phyloP scores from a whole-genome alignment of 1,140 invertebrate species.

The Brevipalpus yothersi region DNA sequence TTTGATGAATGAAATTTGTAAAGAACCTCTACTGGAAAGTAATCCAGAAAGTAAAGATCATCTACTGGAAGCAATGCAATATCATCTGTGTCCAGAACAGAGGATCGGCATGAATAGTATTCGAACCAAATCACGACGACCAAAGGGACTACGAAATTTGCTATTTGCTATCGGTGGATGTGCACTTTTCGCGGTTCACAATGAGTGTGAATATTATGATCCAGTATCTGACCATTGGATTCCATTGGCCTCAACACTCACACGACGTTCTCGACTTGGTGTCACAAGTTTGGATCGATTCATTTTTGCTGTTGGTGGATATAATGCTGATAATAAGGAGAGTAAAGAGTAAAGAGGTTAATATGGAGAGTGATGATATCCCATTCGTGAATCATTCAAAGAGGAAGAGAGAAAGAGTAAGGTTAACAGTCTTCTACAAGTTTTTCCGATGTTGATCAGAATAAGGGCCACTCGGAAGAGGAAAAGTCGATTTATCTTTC shows the following conservation, averaged over 20 bases:
- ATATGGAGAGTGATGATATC: too few relatives aligned
- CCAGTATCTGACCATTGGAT: slow-evolving; percentile 35
- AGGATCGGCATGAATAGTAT: slow-evolving; percentile 30
- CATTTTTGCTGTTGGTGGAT: slow-evolving; percentile 84
- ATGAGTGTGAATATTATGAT: slow-evolving; percentile 42
- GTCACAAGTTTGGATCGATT: slow-evolving; percentile 57
- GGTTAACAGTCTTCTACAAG: too few relatives aligned
- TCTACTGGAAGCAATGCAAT: slow-evolving; percentile 39
- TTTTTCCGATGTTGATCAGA: too few relatives aligned
- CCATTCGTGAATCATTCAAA: too few relatives aligned
- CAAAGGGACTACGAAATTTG: slow-evolving; percentile 37
- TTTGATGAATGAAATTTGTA: slow-evolving; percentile 53
- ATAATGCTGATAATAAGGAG: slow-evolving; percentile 53
- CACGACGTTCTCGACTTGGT: slow-evolving; percentile 34
- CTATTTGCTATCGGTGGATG: slow-evolving; percentile 40
- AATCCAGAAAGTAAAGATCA: slow-evolving; percentile 34
- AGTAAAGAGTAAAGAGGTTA: slow-evolving; percentile 54
- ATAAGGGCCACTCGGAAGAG: too few relatives aligned
- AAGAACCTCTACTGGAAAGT: slow-evolving; percentile 30
- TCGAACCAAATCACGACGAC: slow-evolving; percentile 32
- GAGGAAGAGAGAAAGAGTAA: too few relatives aligned
- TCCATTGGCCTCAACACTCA: slow-evolving; percentile 33
- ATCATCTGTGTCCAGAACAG: slow-evolving; percentile 38
- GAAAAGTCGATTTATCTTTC: too few relatives aligned
- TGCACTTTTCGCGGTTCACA: slow-evolving; percentile 41